Evolutionary conservation across 2,797 vertebrate genomes (phyloP), one percentile per base, ranked within the genome.

Genomic region (Gephyroberyx darwinii): DNA sequence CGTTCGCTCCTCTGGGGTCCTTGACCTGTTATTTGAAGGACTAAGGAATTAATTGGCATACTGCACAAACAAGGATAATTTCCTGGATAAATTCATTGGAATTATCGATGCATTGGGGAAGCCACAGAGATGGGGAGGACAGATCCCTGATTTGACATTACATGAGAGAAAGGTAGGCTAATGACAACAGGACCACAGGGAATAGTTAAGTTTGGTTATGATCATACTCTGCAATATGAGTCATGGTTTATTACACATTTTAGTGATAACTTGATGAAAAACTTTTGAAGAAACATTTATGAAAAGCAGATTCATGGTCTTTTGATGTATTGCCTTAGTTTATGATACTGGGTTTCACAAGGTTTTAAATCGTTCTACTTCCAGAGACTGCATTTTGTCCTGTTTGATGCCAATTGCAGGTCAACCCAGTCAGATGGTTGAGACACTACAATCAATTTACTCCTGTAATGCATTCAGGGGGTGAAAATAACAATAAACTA

Each of bases 1-100:
- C 74, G 81, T 86, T 74, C 76, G 82, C 76, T 79, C 78, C 72
- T 87, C 73, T 57, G 69, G 86, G 84, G 66, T 85, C 81, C 78
- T 85, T 85, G 84, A 88, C 85, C 86, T 83, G 82, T 80, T 88
- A 75, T 88, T 79, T 87, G 77, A 77, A 73, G 69, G 77, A 83
- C 78, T 39, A 53, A 35, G 63, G 35, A 63, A 78, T 83, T 84
- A 80, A 86, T 84, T 79, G 54, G 45, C 70, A 65, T 62, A 48
- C 78, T 59, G 71, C 45, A 78, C 35, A 60, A 76, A 87, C 66
- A 75, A 69, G 74, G 80, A 78, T 77, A 53, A 79, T 84, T 85
- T 78, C 10, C 65, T 52, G 66, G 74, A 65, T 69, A 66, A 77
- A 84, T 54, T 83, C 55, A 60, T 72, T 88, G 82, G 80, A 64